Base-by-base conservation (phyloP, 2,113 vertebrate genomes). In the Enhydra lutris region DNA sequence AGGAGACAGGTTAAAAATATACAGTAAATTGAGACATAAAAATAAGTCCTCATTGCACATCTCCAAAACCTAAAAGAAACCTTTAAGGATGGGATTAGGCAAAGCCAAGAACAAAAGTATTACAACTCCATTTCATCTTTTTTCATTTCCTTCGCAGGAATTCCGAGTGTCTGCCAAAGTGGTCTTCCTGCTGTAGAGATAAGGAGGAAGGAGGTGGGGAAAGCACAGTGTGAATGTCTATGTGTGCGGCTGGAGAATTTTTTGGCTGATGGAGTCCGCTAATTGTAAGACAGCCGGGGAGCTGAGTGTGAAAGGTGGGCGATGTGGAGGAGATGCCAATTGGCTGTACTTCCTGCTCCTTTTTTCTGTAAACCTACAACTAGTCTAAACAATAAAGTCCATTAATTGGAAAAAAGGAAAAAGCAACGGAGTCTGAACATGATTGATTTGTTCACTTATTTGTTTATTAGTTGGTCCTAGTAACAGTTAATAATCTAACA, bases 91-190 rank as follows among this genome's bases (percentile, higher is more conserved):
- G 24, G 59, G 29, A 82, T 50, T 69, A 55, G 67, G 21, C 83
- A 94, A 95, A 95, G 24, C 31, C 55, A 95, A 92, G 67, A 95
- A 87, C 2, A 14, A 94, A 89, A 80, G 47, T 82, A 52, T 89
- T 69, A 65, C 23, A 47, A 31, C 59, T 82, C 83, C 42, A 52
- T 81, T 97, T 91, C 42, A 80, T 91, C 52, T 21, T 61, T 91
- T 76, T 17, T 76, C 67, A 76, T 93, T 73, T 78, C 23, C 52
- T 52, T 95, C 71, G 6, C 21, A n/a, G 4, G 21, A 26, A 89
- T 50, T 79, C 88, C 31, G 26, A 57, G 14, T 15, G 10, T 52
- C 65, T 79, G 6, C 71, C 36, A 0, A 39, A 31, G 26, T 10
- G 21, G 9, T 96, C 96, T 94, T 57, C 63, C 59, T 45, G 34